phyloP scores from a whole-genome alignment of 2,113 vertebrate genomes.

The Microcebus jonahi region DNA sequence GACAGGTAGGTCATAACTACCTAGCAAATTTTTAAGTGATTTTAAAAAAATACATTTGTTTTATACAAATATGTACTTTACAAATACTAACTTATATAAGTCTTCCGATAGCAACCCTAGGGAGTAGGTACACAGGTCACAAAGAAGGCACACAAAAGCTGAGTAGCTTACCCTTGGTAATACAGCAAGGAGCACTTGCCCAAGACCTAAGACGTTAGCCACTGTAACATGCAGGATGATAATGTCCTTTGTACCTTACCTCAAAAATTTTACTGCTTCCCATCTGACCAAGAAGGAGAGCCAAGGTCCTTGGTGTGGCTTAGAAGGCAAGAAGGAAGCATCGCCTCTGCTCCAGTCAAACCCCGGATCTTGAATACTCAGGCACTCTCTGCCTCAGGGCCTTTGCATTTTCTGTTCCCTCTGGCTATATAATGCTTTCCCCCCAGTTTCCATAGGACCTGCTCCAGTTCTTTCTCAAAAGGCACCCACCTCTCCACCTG shows the following conservation, averaged over 20 bases:
- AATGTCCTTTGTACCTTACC: background rate
- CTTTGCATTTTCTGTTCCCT: background rate
- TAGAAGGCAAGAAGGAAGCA: background rate
- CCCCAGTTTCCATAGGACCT: background rate
- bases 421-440: background rate
- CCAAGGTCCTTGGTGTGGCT: background rate
- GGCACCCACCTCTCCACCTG: too few species aligned
- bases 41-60: background rate
- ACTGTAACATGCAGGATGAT: background rate
- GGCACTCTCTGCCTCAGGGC: background rate
- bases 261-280: background rate
- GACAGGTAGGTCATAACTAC: background rate
- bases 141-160: background rate
- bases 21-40: background rate
- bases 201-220: background rate
- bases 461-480: background rate
- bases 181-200: background rate
- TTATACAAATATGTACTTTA: background rate
- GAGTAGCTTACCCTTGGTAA: background rate
- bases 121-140: background rate
- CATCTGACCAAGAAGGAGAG: background rate
- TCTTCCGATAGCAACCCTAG: background rate
- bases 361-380: background rate
- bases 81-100: background rate
- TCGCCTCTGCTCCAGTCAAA: background rate